Evolutionary conservation across 1,140 invertebrate species (phyloP).

Genomic region (Linepithema humile): DNA sequence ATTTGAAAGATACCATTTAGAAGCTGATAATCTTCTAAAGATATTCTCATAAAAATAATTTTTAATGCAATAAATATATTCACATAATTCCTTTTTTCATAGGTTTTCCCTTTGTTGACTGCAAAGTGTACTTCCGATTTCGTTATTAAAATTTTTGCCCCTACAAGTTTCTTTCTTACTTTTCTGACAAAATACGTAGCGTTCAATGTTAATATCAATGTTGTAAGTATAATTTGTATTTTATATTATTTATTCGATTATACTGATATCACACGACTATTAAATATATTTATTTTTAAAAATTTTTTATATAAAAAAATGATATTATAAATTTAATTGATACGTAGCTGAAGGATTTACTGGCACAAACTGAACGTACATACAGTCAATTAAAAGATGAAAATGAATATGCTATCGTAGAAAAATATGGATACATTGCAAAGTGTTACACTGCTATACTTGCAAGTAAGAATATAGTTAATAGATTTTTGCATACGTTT

Average conservation of each 20-base stretch:
- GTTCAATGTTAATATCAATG: not conserved
- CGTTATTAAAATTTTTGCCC: not conserved
- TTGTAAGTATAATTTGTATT: not conserved
- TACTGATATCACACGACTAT: not conserved
- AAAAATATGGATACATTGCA: not conserved
- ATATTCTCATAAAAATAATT: too few relatives aligned
- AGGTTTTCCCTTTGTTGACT: not conserved
- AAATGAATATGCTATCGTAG: conserved; percentile 24
- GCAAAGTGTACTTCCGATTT: not conserved
- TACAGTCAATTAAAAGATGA: not conserved
- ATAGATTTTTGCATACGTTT: too few relatives aligned
- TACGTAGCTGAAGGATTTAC: not conserved
- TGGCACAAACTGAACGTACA: not conserved
- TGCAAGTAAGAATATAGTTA: not conserved
- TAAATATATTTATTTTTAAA: not conserved
- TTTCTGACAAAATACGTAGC: not conserved
- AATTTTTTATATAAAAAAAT: not conserved
- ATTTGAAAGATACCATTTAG: too few relatives aligned
- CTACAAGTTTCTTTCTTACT: not conserved
- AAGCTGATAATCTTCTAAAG: too few relatives aligned
- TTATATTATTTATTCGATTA: not conserved
- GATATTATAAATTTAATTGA: too few relatives aligned
- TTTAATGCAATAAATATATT: too few relatives aligned
- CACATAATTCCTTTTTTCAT: too few relatives aligned
- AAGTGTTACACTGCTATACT: not conserved